Evolutionary conservation across 2,113 vertebrate species (phyloP), one percentile per base, ranked within the genome.

Genomic region (Gadus chalcogrammus): DNA sequence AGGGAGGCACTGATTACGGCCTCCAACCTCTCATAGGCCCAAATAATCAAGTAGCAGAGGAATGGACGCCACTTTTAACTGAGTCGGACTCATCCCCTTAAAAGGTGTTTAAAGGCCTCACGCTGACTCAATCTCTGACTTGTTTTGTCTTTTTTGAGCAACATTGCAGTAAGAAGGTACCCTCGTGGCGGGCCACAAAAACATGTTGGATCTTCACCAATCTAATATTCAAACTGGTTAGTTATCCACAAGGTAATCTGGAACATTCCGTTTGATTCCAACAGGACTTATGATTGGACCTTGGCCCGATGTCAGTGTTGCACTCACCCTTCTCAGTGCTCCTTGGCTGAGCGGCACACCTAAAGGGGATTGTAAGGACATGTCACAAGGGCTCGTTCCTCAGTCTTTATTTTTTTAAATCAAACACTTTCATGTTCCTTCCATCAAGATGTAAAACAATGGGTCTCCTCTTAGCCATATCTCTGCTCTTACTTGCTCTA

Each of bases 401-500:
- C 69, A 70, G 65, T 68, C 78, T 71, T 76, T 58, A 65, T 69
- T 62, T 65, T 64, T 35, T 74, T 64, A 38, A 80, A 70, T 84
- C 64, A 70, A 73, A 67, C 76, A 66, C 65, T 75, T 78, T 81
- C 18, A 78, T 84, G 24, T 68, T 78, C 65, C 65, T 78, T 76
- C 70, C 80, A 52, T 70, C 71, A 48, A 42, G 11, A 42, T 8
- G 11, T 2, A 42, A 9, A 48, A 68, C 77, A 52, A 22, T 17
- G 53, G 60, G 63, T 72, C 53, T 56, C 68, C 66, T 81, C 69
- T 79, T 52, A 48, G 67, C 64, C 68, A 78, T 85, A 81, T 55
- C 78, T 87, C 77, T 62, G 79, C 82, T 89, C 84, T 83, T 83
- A 65, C 81, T 84, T 78, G 71, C 76, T 20, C 55, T 7, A 3